Base-by-base conservation (phyloP, 2,888 invertebrate species). In the Malacosoma neustria region DNA sequence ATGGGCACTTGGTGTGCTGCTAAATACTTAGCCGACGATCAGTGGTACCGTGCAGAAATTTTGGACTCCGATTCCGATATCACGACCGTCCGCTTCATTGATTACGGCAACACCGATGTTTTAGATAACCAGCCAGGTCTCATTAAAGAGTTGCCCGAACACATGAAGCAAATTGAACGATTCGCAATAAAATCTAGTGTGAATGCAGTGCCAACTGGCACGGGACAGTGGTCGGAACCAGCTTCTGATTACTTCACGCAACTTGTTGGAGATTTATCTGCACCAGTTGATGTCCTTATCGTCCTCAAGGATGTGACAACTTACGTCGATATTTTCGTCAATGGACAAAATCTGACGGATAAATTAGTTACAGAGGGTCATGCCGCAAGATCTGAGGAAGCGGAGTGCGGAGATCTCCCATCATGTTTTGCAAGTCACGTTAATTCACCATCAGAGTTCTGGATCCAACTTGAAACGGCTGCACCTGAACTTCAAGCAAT, bases 41-140 rank as follows among this genome's bases (percentile, higher is more conserved):
- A 89, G 45, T 99, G 98, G 98, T 98, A 98, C 70, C 89, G 98
- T 40, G 98, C 97, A 0, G 91, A 91, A 61, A 92, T 98, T 5
- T 88, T 97, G 30, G 95, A 95, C 61, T 89, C 92, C 0, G 91
- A 92, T 45, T 86, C 89, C 4, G 93, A 93, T 45, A 90, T 93
- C 30, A 93, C 91, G 6, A 93, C 92, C 0, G 89, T 94, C 1
- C 88, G 92, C 22, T 94, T 93, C 52, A 88, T 93, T 9, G 94
- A 94, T 61, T 93, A 89, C 53, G 94, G 94, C 6, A 93, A 93
- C 56, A 93, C 93, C 0, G 93, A 94, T 51, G 90, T 92, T 0
- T 81, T 93, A 1, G 88, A 90, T 33, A 92, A 91, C 44, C 82
- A 87, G 13, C 87, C 88, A 0, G 87, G 81, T 0, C 72, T 88